A percentile compares a stretch with the other conserved stretches of the same genome.
Conservation (phyloP, 2,888 invertebrate genomes). For the Hemicrepidius hirtus region DNA sequence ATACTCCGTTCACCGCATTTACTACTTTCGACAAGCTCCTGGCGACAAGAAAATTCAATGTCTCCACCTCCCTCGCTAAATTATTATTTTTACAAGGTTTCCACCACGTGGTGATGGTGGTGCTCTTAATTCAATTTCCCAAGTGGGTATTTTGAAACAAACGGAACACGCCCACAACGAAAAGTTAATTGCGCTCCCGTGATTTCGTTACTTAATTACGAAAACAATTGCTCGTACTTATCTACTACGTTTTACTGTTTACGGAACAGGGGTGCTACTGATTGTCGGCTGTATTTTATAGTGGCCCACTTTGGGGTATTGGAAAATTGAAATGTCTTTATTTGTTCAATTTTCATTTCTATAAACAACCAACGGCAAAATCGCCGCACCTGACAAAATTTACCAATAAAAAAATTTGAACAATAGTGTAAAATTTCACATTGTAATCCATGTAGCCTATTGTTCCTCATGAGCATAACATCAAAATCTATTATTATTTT, state of each 20-base stretch:
- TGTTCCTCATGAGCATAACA: slow-evolving; percentile 9
- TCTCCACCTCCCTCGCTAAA: not conserved
- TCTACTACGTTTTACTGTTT: no score
- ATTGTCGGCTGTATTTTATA: no score
- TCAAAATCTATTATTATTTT: slow-evolving; percentile 21
- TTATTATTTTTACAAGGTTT: not conserved
- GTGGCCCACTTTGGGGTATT: no score
- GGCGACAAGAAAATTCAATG: not conserved
- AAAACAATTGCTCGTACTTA: not conserved
- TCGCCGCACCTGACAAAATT: slow-evolving; percentile 9
- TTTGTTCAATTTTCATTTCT: no score
- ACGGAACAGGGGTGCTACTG: no score
- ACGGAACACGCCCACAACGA: not conserved
- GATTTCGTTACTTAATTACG: slow-evolving; percentile 22
- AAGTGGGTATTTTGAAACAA: slow-evolving; percentile 6
- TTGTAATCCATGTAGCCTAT: slow-evolving; percentile 16
- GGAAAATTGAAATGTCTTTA: no score
- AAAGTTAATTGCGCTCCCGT: slow-evolving; percentile 1
- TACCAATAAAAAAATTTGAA: slow-evolving; percentile 9
- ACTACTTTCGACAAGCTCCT: not conserved
- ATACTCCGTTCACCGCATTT: not conserved
- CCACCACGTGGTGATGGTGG: not conserved
- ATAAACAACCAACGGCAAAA: slow-evolving; percentile 2
- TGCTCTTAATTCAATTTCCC: slow-evolving; percentile 13
- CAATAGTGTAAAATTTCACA: slow-evolving; percentile 24